Percentiles rank a stretch among this genome's conserved stretches.
Conservation (phyloP, 2,113 vertebrate species). For the Physeter macrocephalus region DNA sequence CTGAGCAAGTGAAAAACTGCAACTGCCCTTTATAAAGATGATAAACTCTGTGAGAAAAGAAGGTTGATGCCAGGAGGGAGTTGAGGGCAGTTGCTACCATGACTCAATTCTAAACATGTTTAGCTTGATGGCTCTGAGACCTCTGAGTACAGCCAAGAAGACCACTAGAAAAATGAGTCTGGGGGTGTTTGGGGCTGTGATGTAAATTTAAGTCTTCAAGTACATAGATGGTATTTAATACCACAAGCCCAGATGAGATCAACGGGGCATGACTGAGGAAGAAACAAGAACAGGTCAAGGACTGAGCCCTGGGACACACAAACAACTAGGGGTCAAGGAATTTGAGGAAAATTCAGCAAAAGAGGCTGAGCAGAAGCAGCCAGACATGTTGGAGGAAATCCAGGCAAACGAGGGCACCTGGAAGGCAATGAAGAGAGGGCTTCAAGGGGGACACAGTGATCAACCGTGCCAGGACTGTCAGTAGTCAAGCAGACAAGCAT, state of each 20-base stretch:
- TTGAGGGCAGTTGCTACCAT: not conserved
- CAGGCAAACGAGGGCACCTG: not conserved
- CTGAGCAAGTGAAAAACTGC: not conserved
- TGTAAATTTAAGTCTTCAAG: not conserved
- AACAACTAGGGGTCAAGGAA: not conserved
- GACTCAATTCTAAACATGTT: not conserved
- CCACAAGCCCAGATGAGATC: not conserved
- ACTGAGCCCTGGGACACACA: not conserved
- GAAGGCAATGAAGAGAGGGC: not conserved
- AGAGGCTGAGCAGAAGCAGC: not conserved
- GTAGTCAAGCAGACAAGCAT: not conserved
- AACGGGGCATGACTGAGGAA: not conserved
- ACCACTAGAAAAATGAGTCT: not conserved
- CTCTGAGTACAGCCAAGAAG: not conserved
- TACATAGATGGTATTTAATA: not conserved
- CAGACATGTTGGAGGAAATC: not conserved
- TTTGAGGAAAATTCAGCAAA: not conserved
- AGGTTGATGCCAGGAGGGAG: not conserved
- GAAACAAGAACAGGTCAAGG: not conserved
- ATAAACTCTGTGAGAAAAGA: not conserved
- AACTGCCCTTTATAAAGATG: not conserved
- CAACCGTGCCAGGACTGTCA: not conserved
- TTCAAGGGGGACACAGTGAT: not conserved
- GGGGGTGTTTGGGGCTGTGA: not conserved
- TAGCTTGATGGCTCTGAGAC: not conserved